Percentiles rank a stretch among this genome's conserved stretches.
Evolutionary conservation across 1,140 invertebrate species (phyloP).

Genomic region (Lineus longissimus): DNA sequence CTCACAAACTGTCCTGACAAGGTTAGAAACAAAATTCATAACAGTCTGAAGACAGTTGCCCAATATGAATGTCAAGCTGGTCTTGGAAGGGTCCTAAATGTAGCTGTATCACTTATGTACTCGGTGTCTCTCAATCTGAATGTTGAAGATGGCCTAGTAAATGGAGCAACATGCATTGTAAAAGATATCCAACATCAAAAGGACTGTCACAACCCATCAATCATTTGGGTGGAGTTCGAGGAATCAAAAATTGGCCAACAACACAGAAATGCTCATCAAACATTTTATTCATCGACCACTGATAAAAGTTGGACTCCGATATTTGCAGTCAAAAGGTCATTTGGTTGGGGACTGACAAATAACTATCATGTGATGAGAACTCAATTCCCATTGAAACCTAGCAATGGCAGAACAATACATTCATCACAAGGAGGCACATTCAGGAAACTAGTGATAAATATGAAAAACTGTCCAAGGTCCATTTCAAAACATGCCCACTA

Average conservation of each 20-base stretch:
- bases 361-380: no score
- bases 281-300: no score
- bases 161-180: background rate
- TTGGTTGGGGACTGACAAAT: no score
- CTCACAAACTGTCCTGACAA: background rate
- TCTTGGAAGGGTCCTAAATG: background rate
- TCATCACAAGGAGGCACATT: no score
- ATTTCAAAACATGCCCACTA: no score
- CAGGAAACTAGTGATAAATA: no score
- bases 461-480: no score
- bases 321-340: no score
- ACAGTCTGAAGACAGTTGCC: background rate
- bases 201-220: background rate
- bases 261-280: background rate
- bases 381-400: no score
- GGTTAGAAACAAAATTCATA: background rate
- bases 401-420: no score
- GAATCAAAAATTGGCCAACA: background rate
- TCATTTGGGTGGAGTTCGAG: background rate
- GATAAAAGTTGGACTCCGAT: no score
- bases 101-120: background rate
- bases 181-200: background rate
- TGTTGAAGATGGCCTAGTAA: background rate
- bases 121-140: background rate
- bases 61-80: background rate